Evolutionary conservation across 2,888 invertebrate species (phyloP), one percentile per base, ranked within the genome.

Genomic region (Augiades crinisus): DNA sequence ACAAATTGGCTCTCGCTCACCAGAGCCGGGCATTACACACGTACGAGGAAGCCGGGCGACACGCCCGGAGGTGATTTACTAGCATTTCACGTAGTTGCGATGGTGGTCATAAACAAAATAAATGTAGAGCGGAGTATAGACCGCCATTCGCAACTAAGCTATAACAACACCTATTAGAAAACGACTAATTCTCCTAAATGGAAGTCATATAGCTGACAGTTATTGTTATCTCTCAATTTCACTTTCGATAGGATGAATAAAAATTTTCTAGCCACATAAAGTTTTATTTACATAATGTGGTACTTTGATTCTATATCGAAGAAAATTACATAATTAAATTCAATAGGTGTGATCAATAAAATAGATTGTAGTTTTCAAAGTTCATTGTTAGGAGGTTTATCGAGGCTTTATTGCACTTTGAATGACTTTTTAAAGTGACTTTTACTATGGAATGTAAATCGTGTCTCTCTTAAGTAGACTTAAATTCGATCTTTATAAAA

Each of bases 31-130:
- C 84, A 77, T 84, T 84, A 81, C 83, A 82, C 87, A 87, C 87
- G 87, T 87, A 74, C 87, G 72, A 83, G 85, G 84, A 86, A 86
- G 75, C 79, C 57, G 67, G 64, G 81, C 84, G 86, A 85, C 86
- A 85, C 68, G 81, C 74, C 69, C 71, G 65, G 66, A 71, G 71
- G 67, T 82, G 82, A 87, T 86, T 87, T 86, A 86, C 80, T 71
- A 68, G 68, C 69, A 70, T 75, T 76, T 72, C 72, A 66, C 65
- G 58, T 53, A 54, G 57, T 54, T 55, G 47, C 56, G 59, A 49
- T 57, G 55, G 45, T 43, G 38, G 46, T 47, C 47, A 37, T 59
- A 56, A 57, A 55, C 47, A 54, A 57, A 57, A 59, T 58, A 57
- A 34, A 58, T 17, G 38, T 41, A 45, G 50, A 38, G 31, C 52